Evolutionary conservation across 2,113 vertebrate genomes (phyloP), one percentile per base, ranked within the genome.

Genomic region (Python bivittatus): DNA sequence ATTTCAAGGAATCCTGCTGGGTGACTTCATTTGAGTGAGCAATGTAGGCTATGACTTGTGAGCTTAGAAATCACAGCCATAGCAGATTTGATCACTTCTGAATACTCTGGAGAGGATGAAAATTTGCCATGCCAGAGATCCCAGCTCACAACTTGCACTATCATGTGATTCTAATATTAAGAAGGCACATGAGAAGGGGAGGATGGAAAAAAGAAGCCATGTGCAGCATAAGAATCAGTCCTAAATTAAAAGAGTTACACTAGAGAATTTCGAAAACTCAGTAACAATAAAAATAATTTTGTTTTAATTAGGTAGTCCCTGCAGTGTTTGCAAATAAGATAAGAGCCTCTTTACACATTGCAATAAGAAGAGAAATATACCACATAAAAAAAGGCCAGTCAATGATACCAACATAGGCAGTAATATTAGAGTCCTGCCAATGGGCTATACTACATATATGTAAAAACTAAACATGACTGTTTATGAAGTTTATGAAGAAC

Each of bases 221-320:
- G 89, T 38, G 72, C 58, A 53, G 86, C 57, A 92, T 92, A 79
- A 33, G 42, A 89, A 44, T 56, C 54, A 92, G 57, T 4, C 91
- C 57, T 33, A 92, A 92, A 92, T 92, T 92, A 92, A 92, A 72
- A 89, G 87, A 53, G 72, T 92, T 89, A 92, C 87, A 58, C 72
- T 61, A 83, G 87, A 88, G 91, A 58, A 92, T 92, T 92, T 89
- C 12, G 53, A 92, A 92, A 84, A 84, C 86, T 60, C 64, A 84
- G 68, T 88, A 84, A 92, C 86, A 89, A 84, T 89, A 44, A 92
- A 92, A 92, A 92, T 88, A 89, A 88, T 92, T 84, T 92, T 92
- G 91, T 79, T 91, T 92, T 92, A 92, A 92, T 92, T 92, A 92
- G 91, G 38, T 88, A 92, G 86, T 92, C 91, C 91, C 91, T 57